Base-by-base conservation (phyloP, 1,140 invertebrate genomes). In the Venturia canescens region DNA sequence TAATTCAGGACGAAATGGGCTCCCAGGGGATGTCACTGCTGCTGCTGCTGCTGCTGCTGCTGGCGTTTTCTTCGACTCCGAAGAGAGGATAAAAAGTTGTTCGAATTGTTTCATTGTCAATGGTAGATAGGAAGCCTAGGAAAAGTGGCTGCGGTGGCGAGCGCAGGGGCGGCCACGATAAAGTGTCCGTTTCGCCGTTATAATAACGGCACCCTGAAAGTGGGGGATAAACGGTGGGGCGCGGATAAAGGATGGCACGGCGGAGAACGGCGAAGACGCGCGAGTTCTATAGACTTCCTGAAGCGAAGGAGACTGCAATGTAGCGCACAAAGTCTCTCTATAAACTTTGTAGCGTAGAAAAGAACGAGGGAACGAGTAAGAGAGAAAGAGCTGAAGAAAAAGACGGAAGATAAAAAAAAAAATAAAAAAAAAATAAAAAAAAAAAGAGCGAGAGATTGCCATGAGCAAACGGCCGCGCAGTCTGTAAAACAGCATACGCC, bases 401-500 rank as follows among this genome's bases (percentile, higher is more conserved):
- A 16, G 44, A 60, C 4, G 27, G 75, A 71, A 63, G 50, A 66
- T 9, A 67, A 74, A 50, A 21, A 44, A 44, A 70, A 75, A 38
- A 74, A n/a, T 18, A 78, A 48, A 66, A 38, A 15, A 60, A 77
- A 29, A 21, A 16, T 34, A 60, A 13, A 38, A 80, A 71, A 63
- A 69, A 66, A 9, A 67, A 74, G 70, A 21, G 57, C 38, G 79
- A 76, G 44, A 75, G 70, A 66, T 69, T 38, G 76, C 34, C 27
- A 31, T 66, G 75, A 78, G 74, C 72, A 38, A 83, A 80, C 71
- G 78, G 83, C 79, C 84, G 74, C 60, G 23, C 21, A 63, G 60
- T 63, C 60, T 63, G 84, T 85, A 87, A 87, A 87, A 87, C 84
- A 84, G 82, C 83, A 83, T 82, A 85, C 82, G 80, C 72, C 84